Conservation (phyloP, 2,888 invertebrate genomes). For the Dendrolimus houi region DNA sequence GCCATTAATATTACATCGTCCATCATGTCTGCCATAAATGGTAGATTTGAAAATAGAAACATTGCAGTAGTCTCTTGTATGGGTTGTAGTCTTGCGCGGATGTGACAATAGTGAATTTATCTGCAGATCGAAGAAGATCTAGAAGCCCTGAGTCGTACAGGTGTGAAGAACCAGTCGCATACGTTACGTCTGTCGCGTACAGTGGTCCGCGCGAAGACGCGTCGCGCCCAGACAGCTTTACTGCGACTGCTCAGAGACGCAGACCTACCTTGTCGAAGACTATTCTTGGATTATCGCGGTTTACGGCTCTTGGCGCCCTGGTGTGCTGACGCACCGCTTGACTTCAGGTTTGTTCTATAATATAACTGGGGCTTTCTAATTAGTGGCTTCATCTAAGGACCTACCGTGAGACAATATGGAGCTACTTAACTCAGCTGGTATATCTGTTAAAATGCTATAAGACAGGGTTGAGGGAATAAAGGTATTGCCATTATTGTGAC, state of each 20-base stretch:
- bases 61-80: background rate
- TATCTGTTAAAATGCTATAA: too few species aligned
- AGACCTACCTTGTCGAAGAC: slow-evolving; percentile 87
- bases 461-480: too few species aligned
- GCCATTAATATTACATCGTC: too few species aligned
- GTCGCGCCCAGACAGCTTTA: slow-evolving; percentile 84
- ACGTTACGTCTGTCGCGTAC: slow-evolving; percentile 92
- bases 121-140: slow-evolving; percentile 91
- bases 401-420: too few species aligned
- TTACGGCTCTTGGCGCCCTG: slow-evolving; percentile 93
- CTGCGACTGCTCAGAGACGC: slow-evolving; percentile 87
- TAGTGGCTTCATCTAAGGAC: too few species aligned
- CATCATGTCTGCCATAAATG: too few species aligned
- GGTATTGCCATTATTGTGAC: too few species aligned
- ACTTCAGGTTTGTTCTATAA: slow-evolving; percentile 48
- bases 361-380: too few species aligned
- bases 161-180: slow-evolving; percentile 92
- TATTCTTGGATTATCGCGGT: slow-evolving; percentile 96
- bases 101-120: too few species aligned
- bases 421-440: too few species aligned
- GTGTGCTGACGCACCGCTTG: slow-evolving; percentile 85
- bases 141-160: slow-evolving; percentile 84
- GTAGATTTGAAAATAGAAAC: too few species aligned
- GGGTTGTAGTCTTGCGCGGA: too few species aligned
- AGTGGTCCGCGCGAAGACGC: slow-evolving; percentile 93